These are phyloP conservation scores for Protobothrops flavoviridis DNA, from an alignment of 2,113 vertebrate species.

Conservation along the genomic window DNA sequence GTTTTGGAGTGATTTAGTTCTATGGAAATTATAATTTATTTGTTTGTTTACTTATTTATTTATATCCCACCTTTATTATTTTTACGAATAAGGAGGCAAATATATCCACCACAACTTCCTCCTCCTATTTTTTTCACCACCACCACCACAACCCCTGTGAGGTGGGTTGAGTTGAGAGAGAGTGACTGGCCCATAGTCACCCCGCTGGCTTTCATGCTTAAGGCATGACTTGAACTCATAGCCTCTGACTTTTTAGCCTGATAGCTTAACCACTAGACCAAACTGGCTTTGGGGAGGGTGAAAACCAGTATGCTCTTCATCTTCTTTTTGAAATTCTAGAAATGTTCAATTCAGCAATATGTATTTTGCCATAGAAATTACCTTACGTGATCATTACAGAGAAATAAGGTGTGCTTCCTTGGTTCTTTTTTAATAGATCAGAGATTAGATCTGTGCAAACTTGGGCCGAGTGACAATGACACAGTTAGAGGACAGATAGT, in stretches of 20 bases:
- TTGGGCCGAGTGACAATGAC: conserved; percentile 94
- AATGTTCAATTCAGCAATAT: not conserved
- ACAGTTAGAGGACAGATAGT: conserved; percentile 96
- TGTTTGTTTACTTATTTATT: not conserved
- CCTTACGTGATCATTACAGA: not conserved
- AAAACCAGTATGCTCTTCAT: not conserved
- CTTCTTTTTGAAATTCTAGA: not conserved
- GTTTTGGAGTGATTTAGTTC: not conserved
- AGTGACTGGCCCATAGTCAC: not conserved
- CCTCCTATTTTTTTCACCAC: not conserved
- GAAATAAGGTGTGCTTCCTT: not conserved
- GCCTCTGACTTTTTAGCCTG: not conserved
- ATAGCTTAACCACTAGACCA: not conserved
- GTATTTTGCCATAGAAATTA: not conserved
- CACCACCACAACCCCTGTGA: not conserved
- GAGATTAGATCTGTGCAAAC: conserved; percentile 93
- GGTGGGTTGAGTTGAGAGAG: not conserved
- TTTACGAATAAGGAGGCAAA: not conserved
- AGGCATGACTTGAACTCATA: not conserved
- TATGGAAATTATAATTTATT: not conserved
- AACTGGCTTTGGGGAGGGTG: not conserved
- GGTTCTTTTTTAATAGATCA: conserved; percentile 77
- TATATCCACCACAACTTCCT: not conserved
- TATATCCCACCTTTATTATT: not conserved
- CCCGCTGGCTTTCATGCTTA: not conserved